Percentiles rank a stretch among this genome's conserved stretches.
Evolutionary conservation across 2,113 vertebrate species (phyloP).

Genomic region (Apodemus sylvaticus): DNA sequence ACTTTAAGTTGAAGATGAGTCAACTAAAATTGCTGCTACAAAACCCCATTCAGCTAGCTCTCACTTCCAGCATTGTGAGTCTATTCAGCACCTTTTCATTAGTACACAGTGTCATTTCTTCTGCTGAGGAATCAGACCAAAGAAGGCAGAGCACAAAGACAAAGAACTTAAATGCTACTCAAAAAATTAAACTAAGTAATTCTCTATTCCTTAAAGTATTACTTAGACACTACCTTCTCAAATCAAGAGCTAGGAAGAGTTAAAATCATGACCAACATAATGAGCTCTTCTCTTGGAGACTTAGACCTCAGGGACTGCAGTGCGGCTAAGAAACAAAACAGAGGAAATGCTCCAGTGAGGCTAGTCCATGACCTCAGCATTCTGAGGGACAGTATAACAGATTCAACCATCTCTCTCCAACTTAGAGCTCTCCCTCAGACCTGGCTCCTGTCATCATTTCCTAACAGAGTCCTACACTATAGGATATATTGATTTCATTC

Average conservation of each 20-base stretch:
- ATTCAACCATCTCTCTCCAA: constrained; percentile 2
- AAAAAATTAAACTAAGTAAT: background rate
- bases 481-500: background rate
- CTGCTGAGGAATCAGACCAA: background rate
- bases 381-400: background rate
- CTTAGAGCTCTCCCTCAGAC: background rate
- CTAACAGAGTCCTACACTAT: background rate
- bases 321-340: background rate
- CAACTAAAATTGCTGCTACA: background rate
- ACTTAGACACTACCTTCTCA: background rate
- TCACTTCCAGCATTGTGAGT: background rate
- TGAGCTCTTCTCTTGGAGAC: background rate
- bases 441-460: constrained; percentile 17
- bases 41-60: background rate
- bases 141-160: background rate
- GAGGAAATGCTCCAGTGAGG: background rate
- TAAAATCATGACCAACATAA: background rate
- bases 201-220: background rate
- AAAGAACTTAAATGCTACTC: background rate
- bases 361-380: background rate
- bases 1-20: background rate
- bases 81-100: background rate
- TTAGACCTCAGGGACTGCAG: background rate
- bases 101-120: background rate
- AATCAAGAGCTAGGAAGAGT: background rate